Base-by-base conservation (phyloP, 2,113 vertebrate species). In the Heterocephalus glaber region DNA sequence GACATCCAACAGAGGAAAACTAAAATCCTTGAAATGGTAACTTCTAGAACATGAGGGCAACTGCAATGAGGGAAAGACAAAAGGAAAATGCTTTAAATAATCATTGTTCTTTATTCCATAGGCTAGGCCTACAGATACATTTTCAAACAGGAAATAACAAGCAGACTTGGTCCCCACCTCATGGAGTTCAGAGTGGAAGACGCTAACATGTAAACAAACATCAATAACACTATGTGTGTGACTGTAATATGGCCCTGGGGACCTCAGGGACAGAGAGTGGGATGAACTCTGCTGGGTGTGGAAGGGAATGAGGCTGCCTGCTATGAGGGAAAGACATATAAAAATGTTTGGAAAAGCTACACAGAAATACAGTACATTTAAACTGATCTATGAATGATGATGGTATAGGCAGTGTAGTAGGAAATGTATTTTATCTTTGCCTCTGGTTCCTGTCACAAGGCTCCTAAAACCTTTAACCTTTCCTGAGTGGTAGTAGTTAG, bases 321-420 rank as follows among this genome's bases (percentile, higher is more conserved):
- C 7, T 61, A 4, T n/a, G 26, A 7, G 80, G 63, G 72, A n/a
- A 72, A 28, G 52, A 52, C 9, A 28, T 41, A 49, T 44, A 16
- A 83, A 87, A 17, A 41, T 70, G 41, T 91, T 68, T 74, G 16
- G 13, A 68, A 88, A 91, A 91, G 5, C 80, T 81, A n/a, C 35
- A 41, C 63, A 81, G 33, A 95, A 60, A 87, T 77, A 61, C 0
- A 33, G 6, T 63, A 70, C 58, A 76, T 86, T 70, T 70, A 61
- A 96, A 82, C 41, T 82, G 30, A 92, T n/a, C 66, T 30, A 61
- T 87, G 61, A 77, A 86, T 47, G 58, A 74, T 63, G 61, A n/a
- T 66, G 24, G 56, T 33, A 16, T 85, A 63, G 20, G 52, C 44
- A 41, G 2, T 77, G 38, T 52, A 49, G 77, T 38, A 35, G 41